These are phyloP conservation scores for Ornithorhynchus anatinus DNA, from an alignment of 2,113 vertebrate genomes.

Conservation along the genomic window DNA sequence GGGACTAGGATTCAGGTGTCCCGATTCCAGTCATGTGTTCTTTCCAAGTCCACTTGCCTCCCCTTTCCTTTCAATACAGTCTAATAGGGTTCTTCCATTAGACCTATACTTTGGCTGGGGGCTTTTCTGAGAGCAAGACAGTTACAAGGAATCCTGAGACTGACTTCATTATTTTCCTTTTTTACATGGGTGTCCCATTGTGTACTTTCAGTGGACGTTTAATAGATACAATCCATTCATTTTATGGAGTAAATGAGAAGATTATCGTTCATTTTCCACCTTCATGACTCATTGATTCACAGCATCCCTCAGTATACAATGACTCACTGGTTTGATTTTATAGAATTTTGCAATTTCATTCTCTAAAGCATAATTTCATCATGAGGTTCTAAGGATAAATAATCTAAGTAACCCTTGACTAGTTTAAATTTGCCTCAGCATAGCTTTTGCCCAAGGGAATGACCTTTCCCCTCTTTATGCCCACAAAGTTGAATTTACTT, in stretches of 20 bases:
- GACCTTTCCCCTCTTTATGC: not conserved
- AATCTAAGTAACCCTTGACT: not conserved
- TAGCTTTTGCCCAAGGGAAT: slow-evolving; percentile 4
- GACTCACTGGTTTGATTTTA: not conserved
- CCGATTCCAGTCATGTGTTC: too few relatives aligned
- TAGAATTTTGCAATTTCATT: not conserved
- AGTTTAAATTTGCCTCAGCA: slow-evolving; percentile 7
- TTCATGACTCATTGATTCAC: slow-evolving; percentile 17
- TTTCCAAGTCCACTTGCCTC: too few relatives aligned
- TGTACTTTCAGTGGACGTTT: not conserved
- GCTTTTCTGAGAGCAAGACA: not conserved
- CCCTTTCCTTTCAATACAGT: too few relatives aligned
- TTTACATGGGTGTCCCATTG: not conserved
- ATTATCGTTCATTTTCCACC: not conserved
- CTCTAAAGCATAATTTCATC: slow-evolving; percentile 14
- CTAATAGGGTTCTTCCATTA: too few relatives aligned
- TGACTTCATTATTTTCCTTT: not conserved
- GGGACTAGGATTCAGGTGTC: too few relatives aligned
- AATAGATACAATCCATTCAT: not conserved
- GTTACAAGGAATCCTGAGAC: not conserved
- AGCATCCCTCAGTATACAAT: not conserved
- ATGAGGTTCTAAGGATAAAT: not conserved
- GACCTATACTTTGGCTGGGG: not conserved
- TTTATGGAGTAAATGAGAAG: not conserved
- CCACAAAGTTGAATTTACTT: not conserved